Conservation (phyloP, 2,888 invertebrate species). For the Masnerella sp. region DNA sequence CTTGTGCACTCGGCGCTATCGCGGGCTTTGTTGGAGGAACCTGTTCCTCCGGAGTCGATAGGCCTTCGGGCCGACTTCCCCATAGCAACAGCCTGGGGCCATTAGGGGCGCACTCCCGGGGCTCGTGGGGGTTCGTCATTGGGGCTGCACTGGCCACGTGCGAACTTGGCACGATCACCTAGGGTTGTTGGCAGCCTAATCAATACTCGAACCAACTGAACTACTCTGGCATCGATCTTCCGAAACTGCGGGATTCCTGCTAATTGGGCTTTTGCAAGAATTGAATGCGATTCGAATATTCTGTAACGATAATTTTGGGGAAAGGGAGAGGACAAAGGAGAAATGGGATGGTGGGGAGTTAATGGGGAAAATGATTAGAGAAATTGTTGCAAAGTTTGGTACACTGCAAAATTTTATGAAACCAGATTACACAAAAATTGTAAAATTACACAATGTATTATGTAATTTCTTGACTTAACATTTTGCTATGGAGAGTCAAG, state of each 20-base stretch:
- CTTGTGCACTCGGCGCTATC: conserved; percentile 44
- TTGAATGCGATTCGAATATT: too few species aligned
- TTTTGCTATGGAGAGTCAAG: too few species aligned
- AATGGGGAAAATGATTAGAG: too few species aligned
- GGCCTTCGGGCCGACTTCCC: conserved; percentile 51
- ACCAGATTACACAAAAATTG: too few species aligned
- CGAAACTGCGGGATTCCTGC: conserved; percentile 1
- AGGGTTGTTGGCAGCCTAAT: conserved; percentile 44
- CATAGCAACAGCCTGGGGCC: conserved; percentile 61
- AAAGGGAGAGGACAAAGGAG: background rate
- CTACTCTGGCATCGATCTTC: conserved; percentile 29
- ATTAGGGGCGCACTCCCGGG: conserved; percentile 47
- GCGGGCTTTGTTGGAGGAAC: conserved; percentile 43
- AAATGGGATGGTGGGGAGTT: too few species aligned
- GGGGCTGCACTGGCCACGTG: conserved; percentile 57
- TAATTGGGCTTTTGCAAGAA: too few species aligned
- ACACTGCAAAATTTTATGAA: too few species aligned
- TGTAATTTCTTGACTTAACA: too few species aligned
- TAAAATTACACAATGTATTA: too few species aligned
- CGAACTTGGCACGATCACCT: conserved; percentile 56
- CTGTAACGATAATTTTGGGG: too few species aligned
- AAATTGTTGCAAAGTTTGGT: too few species aligned
- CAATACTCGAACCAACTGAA: conserved; percentile 49
- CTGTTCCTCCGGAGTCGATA: conserved; percentile 53
- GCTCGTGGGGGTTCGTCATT: conserved; percentile 40